Conservation (phyloP, 1,140 invertebrate genomes). For the Neomicropteryx cornuta region DNA sequence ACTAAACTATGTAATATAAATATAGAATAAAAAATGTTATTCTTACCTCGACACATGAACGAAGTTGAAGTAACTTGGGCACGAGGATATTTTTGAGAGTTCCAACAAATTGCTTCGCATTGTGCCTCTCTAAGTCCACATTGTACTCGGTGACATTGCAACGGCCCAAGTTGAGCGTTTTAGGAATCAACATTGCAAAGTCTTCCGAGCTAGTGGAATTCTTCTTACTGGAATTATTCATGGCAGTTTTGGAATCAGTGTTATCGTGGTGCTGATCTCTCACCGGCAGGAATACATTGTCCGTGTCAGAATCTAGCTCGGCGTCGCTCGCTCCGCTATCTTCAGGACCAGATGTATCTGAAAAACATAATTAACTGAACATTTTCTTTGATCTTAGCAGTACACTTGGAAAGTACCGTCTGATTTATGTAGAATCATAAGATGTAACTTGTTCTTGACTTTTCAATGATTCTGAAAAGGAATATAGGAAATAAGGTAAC, state of each 20-base stretch:
- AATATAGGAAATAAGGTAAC: too few relatives aligned
- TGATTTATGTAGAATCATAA: too few relatives aligned
- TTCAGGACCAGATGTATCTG: constrained; percentile 39
- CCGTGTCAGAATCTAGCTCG: constrained; percentile 36
- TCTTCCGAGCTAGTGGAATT: constrained; percentile 11
- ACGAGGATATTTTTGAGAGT: constrained; percentile 56
- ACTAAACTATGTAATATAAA: too few relatives aligned
- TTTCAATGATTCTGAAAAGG: too few relatives aligned
- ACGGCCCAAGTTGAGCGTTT: constrained; percentile 34
- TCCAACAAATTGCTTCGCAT: constrained; percentile 65
- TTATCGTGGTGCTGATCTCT: constrained; percentile 22
- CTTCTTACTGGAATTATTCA: constrained; percentile 11
- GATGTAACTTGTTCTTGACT: too few relatives aligned
- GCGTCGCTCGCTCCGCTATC: constrained; percentile 34
- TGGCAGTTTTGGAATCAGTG: constrained; percentile 13
- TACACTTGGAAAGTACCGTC: too few relatives aligned
- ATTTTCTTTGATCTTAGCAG: too few relatives aligned
- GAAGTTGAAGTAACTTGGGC: constrained; percentile 56
- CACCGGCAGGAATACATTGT: constrained; percentile 35
- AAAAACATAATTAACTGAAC: constrained; percentile 8
- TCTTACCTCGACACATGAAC: constrained; percentile 59
- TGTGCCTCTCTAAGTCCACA: constrained; percentile 65
- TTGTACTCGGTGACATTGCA: constrained; percentile 50
- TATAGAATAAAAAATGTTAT: too few relatives aligned
- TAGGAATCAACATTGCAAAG: constrained; percentile 27